phyloP scores from a whole-genome alignment of 2,797 vertebrate genomes.

The Acanthis flammea region DNA sequence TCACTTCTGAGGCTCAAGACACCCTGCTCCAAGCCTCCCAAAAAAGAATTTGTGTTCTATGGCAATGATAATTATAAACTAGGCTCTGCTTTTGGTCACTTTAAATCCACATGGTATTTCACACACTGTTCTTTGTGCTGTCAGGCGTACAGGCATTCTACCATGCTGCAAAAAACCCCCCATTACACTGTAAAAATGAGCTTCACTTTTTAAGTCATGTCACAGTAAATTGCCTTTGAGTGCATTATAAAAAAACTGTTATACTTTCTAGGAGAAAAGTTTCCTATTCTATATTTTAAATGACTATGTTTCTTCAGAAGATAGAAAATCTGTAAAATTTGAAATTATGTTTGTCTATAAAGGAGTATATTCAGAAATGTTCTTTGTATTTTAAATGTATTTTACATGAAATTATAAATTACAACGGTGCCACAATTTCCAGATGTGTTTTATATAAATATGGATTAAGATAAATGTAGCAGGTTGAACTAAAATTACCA shows the following conservation, averaged over 20 bases:
- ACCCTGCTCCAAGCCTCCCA: neutral
- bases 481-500: neutral
- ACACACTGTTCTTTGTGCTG: neutral
- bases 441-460: neutral
- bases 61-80: neutral
- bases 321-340: neutral
- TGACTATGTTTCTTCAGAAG: neutral
- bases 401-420: neutral
- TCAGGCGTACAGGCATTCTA: neutral
- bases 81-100: neutral
- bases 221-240: conserved; percentile 20
- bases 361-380: neutral
- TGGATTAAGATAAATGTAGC: neutral
- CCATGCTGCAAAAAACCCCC: neutral
- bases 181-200: neutral
- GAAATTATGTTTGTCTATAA: neutral
- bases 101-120: conserved; percentile 5
- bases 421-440: neutral
- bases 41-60: neutral
- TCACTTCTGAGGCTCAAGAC: neutral
- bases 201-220: conserved; percentile 28
- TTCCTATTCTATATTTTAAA: neutral
- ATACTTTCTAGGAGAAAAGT: neutral
- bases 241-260: conserved; percentile 6
- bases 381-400: neutral